Conservation (phyloP, 2,888 invertebrate species). For the Mechanitis messenoides region DNA sequence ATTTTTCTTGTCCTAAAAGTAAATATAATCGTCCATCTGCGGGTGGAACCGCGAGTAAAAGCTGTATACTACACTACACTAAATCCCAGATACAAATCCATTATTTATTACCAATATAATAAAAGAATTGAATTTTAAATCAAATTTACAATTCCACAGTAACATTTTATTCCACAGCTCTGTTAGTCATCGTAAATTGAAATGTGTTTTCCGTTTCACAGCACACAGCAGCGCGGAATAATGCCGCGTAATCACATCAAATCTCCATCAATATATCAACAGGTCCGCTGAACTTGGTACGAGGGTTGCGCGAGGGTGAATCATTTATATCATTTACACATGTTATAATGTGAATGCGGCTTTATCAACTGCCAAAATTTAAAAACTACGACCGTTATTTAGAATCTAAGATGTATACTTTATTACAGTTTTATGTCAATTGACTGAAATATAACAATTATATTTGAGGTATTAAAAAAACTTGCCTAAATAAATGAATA, state of each 20-base stretch:
- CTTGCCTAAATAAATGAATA: too few relatives aligned
- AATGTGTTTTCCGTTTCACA: slow-evolving; percentile 3
- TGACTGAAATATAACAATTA: too few relatives aligned
- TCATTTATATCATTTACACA: not conserved
- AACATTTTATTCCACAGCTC: not conserved
- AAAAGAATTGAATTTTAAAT: not conserved
- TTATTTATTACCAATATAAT: not conserved
- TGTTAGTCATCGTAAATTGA: slow-evolving; percentile 1
- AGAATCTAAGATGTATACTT: too few relatives aligned
- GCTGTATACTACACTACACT: too few relatives aligned
- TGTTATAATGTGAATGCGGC: too few relatives aligned
- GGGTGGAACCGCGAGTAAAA: too few relatives aligned
- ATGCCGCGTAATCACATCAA: slow-evolving; percentile 19
- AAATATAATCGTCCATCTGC: too few relatives aligned
- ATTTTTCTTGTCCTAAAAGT: too few relatives aligned
- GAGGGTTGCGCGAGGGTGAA: slow-evolving; percentile 15
- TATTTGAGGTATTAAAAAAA: too few relatives aligned
- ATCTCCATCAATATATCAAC: slow-evolving; percentile 60
- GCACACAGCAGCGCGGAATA: slow-evolving; percentile 15
- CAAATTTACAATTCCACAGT: slow-evolving; percentile 2
- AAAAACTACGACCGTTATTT: too few relatives aligned
- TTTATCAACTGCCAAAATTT: too few relatives aligned
- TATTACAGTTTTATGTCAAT: too few relatives aligned
- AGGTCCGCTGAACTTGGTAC: slow-evolving; percentile 54
- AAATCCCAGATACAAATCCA: not conserved